These are phyloP conservation scores for Pyrgus malvae DNA, from an alignment of 2,888 invertebrate genomes.

Conservation along the genomic window DNA sequence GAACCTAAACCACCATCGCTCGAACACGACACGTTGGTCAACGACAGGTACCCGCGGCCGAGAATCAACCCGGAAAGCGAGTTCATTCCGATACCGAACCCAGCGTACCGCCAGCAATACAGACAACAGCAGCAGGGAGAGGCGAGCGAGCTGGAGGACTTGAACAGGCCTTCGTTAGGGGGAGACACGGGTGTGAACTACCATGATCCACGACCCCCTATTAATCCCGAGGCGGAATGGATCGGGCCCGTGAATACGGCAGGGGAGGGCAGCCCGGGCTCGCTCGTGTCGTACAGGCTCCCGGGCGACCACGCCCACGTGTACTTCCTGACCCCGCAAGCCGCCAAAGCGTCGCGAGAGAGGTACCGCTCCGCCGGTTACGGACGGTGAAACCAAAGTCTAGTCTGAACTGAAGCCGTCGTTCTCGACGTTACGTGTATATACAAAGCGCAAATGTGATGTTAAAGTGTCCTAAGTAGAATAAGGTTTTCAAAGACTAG, in stretches of 20 bases:
- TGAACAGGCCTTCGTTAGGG: slow-evolving; percentile 64
- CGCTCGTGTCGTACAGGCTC: slow-evolving; percentile 86
- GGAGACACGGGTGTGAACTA: slow-evolving; percentile 82
- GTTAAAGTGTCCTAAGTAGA: slow-evolving; percentile 80
- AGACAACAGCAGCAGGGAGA: slow-evolving; percentile 62
- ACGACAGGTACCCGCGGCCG: slow-evolving; percentile 86
- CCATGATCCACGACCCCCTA: slow-evolving; percentile 76
- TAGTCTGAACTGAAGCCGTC: slow-evolving; percentile 69
- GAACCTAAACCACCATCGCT: slow-evolving; percentile 71
- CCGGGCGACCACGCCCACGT: slow-evolving; percentile 90
- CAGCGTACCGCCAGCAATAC: slow-evolving; percentile 66
- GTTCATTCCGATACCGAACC: slow-evolving; percentile 75
- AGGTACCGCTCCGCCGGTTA: slow-evolving; percentile 66
- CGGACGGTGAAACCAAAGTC: slow-evolving; percentile 78
- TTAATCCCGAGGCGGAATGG: slow-evolving; percentile 83
- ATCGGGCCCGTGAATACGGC: slow-evolving; percentile 76
- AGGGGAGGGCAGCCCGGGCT: slow-evolving; percentile 54
- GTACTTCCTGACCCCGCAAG: slow-evolving; percentile 89
- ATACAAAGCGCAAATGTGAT: slow-evolving; percentile 82
- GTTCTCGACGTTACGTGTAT: slow-evolving; percentile 61
- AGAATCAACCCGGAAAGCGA: slow-evolving; percentile 87
- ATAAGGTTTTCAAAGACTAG: slow-evolving; percentile 69
- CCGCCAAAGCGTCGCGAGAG: slow-evolving; percentile 47
- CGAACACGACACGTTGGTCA: slow-evolving; percentile 85
- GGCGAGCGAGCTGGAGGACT: slow-evolving; percentile 66